phyloP scores from a whole-genome alignment of 2,888 invertebrate genomes.

The Tetragonula carbonaria region DNA sequence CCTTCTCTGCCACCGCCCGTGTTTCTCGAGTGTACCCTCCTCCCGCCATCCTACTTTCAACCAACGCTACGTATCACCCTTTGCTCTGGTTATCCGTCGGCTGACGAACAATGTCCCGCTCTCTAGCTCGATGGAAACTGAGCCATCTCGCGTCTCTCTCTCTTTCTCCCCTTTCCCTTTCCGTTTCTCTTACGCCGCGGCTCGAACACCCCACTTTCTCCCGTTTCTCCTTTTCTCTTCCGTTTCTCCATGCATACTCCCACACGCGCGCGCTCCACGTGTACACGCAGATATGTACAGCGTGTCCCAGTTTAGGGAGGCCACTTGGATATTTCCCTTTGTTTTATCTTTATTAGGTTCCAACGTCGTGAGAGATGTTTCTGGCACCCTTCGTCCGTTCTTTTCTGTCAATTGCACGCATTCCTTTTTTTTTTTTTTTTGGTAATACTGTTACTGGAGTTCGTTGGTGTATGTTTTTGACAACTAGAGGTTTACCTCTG shows the following conservation, averaged over 20 bases:
- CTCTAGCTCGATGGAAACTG: constrained; percentile 62
- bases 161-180: background rate
- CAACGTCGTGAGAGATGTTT: no score
- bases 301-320: no score
- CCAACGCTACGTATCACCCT: constrained; percentile 57
- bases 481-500: no score
- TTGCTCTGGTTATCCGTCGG: constrained; percentile 64
- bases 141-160: constrained; percentile 47
- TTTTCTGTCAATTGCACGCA: no score
- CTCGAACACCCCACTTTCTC: background rate
- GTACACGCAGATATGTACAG: background rate
- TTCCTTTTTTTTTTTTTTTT: no score
- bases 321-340: no score
- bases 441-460: no score
- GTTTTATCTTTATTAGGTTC: no score
- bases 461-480: no score
- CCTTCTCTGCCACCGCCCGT: constrained; percentile 41
- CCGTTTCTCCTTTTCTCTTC: constrained; percentile 28
- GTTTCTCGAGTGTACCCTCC: constrained; percentile 26
- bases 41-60: background rate
- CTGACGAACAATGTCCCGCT: constrained; percentile 63
- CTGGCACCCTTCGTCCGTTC: no score
- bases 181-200: constrained; percentile 20
- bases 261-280: no score
- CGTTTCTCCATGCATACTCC: background rate